Conservation (phyloP, 2,797 vertebrate genomes). For the Acanthornis magna region DNA sequence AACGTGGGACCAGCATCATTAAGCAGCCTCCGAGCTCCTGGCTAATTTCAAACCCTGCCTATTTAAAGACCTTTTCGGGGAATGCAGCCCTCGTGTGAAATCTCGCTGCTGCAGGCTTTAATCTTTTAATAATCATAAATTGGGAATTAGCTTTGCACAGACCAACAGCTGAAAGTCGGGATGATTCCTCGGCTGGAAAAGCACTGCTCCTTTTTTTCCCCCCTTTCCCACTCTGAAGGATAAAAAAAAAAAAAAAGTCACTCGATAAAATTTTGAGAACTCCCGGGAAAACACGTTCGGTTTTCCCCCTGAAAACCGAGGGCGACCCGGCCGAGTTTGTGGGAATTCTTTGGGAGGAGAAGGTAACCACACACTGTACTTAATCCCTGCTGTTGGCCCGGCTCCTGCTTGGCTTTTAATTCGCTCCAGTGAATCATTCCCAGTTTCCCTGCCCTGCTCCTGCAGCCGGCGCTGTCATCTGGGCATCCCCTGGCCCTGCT, state of each 20-base stretch:
- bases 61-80: neutral
- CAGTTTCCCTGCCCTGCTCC: neutral
- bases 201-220: rapidly evolving
- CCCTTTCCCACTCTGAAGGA: neutral
- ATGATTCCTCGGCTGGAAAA: neutral
- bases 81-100: neutral
- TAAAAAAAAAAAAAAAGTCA: neutral
- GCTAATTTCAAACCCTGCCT: neutral
- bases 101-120: neutral
- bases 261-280: neutral
- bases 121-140: neutral
- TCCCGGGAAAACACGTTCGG: rapidly evolving
- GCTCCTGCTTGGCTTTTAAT: neutral
- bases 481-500: neutral
- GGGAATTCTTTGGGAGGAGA: neutral
- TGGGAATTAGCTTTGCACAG: neutral
- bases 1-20: rapidly evolving
- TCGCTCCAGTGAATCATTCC: neutral
- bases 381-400: neutral
- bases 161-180: neutral
- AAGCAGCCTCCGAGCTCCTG: neutral
- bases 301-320: neutral
- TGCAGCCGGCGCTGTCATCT: neutral
- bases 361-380: neutral
- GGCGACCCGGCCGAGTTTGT: neutral